Conservation (phyloP, 92 coral and sea anemone genomes). For the Porites evermanni region DNA sequence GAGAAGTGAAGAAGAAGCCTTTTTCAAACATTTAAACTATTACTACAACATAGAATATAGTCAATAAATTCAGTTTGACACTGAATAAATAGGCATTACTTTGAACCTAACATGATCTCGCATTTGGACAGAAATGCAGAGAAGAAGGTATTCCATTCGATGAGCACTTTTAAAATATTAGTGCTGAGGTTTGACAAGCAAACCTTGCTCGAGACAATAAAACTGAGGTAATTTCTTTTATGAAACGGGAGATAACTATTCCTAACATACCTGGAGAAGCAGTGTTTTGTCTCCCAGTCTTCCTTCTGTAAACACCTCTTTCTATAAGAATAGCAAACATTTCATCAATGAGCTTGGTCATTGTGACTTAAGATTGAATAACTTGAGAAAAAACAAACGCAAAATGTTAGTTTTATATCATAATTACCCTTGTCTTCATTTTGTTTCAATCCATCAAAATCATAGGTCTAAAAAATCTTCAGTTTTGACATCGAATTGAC, state of each 20-base stretch:
- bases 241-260: neutral
- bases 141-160: too few species aligned
- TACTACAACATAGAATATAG: too few species aligned
- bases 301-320: neutral
- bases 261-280: neutral
- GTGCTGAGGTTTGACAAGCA: neutral
- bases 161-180: too few species aligned
- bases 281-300: neutral
- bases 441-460: neutral
- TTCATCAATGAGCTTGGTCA: too few species aligned
- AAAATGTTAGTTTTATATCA: neutral
- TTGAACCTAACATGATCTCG: too few species aligned
- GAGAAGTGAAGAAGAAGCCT: too few species aligned
- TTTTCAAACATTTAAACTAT: too few species aligned
- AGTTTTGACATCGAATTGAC: constrained; percentile 11
- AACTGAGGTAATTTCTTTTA: neutral
- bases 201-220: neutral
- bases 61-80: too few species aligned
- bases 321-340: neutral
- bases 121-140: too few species aligned
- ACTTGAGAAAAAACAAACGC: neutral
- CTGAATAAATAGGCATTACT: too few species aligned
- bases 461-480: neutral
- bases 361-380: neutral
- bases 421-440: neutral